These are phyloP conservation scores for Atherinosoma microstoma DNA, from an alignment of 2,797 vertebrate genomes.

Conservation along the genomic window DNA sequence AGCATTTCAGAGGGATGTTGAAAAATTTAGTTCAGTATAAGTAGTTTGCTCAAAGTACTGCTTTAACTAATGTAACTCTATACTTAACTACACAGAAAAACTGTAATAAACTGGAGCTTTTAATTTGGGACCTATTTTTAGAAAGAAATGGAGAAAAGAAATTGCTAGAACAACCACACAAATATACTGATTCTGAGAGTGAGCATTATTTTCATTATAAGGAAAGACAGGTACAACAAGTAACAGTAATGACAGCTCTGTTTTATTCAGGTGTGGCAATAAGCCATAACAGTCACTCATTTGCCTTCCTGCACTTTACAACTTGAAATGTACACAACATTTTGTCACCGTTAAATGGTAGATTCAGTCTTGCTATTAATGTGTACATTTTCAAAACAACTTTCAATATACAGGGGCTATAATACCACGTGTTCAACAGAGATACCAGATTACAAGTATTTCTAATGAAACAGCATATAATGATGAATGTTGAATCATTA, in stretches of 20 bases:
- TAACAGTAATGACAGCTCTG: constrained; percentile 2
- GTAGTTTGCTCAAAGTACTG: too few species aligned
- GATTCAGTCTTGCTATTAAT: neutral
- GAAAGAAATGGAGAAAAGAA: neutral
- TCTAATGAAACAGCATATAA: neutral
- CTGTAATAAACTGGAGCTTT: too few species aligned
- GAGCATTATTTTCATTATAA: constrained; percentile 14
- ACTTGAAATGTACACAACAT: neutral
- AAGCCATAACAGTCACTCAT: constrained; percentile 13
- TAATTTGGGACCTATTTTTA: too few species aligned
- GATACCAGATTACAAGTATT: neutral
- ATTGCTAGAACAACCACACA: neutral
- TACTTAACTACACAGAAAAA: too few species aligned
- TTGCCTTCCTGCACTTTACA: neutral
- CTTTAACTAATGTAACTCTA: too few species aligned
- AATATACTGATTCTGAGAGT: constrained; percentile 11
- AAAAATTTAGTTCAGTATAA: too few species aligned
- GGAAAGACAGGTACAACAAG: constrained; percentile 3
- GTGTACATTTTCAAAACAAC: neutral
- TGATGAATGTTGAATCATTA: neutral
- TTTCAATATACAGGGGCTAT: neutral
- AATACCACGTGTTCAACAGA: neutral
- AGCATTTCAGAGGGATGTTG: too few species aligned
- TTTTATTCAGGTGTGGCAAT: constrained; percentile 3
- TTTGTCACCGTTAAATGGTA: neutral